phyloP scores from a whole-genome alignment of 1,140 invertebrate species.

The Prorops nasuta region DNA sequence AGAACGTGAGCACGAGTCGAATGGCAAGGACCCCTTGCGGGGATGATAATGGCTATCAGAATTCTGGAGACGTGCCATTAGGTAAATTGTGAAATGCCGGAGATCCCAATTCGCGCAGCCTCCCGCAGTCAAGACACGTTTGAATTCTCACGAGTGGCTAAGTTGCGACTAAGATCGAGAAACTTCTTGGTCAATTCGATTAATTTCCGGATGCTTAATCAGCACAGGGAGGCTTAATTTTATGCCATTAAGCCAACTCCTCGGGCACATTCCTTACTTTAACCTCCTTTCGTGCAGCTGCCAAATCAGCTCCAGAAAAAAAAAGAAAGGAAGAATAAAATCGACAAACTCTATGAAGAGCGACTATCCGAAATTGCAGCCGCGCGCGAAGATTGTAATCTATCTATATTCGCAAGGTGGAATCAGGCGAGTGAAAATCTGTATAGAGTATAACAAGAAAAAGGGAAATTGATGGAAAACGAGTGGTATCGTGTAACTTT shows the following conservation, averaged over 20 bases:
- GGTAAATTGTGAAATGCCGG: slow-evolving; percentile 35
- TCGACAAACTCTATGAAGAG: no score
- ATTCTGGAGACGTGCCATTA: slow-evolving; percentile 35
- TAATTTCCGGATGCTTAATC: slow-evolving; percentile 20
- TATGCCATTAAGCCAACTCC: slow-evolving; percentile 6
- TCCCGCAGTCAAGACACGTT: slow-evolving; percentile 28
- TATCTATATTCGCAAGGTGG: no score
- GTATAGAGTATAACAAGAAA: no score
- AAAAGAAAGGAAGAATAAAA: no score
- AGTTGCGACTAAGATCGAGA: slow-evolving; percentile 9
- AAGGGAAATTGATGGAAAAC: no score
- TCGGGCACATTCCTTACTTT: no score
- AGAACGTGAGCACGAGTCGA: neutral
- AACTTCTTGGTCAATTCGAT: slow-evolving; percentile 18
- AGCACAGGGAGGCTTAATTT: slow-evolving; percentile 13
- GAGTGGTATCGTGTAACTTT: no score
- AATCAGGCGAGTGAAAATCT: no score
- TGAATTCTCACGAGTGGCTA: slow-evolving; percentile 26
- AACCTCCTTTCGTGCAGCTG: no score
- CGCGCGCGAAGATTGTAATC: no score
- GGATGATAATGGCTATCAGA: slow-evolving; percentile 33
- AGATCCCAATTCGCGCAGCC: slow-evolving; percentile 15
- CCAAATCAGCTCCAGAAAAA: no score
- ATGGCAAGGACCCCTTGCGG: slow-evolving; percentile 6
- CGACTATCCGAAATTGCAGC: no score